These are phyloP conservation scores for Scomber colias DNA, from an alignment of 2,113 vertebrate species.

Conservation along the genomic window DNA sequence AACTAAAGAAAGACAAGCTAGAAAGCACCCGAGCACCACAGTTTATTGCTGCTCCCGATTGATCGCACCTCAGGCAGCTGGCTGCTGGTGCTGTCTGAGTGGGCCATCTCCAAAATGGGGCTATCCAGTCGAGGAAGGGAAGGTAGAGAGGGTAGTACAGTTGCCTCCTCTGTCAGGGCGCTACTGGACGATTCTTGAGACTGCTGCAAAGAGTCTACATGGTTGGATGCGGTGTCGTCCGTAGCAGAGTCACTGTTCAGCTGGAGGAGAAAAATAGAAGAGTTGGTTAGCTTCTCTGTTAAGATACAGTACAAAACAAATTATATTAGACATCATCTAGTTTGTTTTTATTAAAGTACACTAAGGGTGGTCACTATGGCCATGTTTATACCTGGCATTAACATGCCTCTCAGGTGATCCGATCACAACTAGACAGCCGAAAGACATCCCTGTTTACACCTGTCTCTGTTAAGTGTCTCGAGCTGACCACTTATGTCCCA, in stretches of 20 bases:
- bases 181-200: slow-evolving; percentile 94
- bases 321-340: not conserved
- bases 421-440: too few relatives aligned
- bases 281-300: not conserved
- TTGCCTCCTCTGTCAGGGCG: slow-evolving; percentile 89
- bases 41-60: slow-evolving; percentile 85
- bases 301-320: not conserved
- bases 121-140: slow-evolving; percentile 89
- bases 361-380: too few relatives aligned
- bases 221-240: slow-evolving; percentile 90
- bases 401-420: too few relatives aligned
- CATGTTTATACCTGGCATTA: too few relatives aligned
- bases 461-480: too few relatives aligned
- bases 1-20: slow-evolving; percentile 70
- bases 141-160: slow-evolving; percentile 80
- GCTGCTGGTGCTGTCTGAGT: slow-evolving; percentile 96
- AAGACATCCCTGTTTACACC: too few relatives aligned
- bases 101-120: slow-evolving; percentile 90
- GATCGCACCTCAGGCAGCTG: slow-evolving; percentile 99
- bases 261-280: slow-evolving; percentile 72
- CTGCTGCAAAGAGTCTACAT: slow-evolving; percentile 91
- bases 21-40: slow-evolving; percentile 93
- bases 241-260: slow-evolving; percentile 91
- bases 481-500: too few relatives aligned
- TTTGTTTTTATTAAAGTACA: not conserved